Base-by-base conservation (phyloP, 1,140 invertebrate genomes). In the Littorina saxatilis region DNA sequence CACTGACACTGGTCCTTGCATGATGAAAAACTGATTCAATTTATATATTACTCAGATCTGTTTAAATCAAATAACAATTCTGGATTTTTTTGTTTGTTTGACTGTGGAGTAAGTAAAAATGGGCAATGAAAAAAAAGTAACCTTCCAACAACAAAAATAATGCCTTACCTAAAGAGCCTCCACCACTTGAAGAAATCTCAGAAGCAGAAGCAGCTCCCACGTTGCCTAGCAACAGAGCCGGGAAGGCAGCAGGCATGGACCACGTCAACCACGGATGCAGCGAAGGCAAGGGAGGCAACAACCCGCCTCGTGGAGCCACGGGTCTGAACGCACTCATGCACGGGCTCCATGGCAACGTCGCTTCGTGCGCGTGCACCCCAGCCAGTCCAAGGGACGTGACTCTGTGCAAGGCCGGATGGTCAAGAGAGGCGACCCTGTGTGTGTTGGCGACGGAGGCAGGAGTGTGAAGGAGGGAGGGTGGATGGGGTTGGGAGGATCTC, bases 321-420 rank as follows among this genome's bases (percentile, higher is more conserved):
- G 82, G 84, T 40, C 82, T 77, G 76, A 85, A 85, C 1, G 84
- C 84, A 43, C 78, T 80, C 52, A 80, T 55, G 29, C 61, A 72
- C 20, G 61, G 73, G 29, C 75, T 82, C 81, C 81, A 82, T 27
- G 66, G 61, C 27, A 77, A 66, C 32, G 32, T 17, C 35, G 5
- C 35, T 68, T 68, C 35, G 35, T 68, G 66, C 66, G 35, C 32
- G 32, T 68, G 66, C 35, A 68, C 66, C 27, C 61, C 61, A 32
- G 61, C 23, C 32, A 63, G 27, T 27, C 61, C 61, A 32, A 29
- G 27, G 61, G 27, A 27, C 5, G 27, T 32, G 27, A 63, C 9
- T 63, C 61, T 63, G 1, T 32, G 66, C 9, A 68, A 39, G 39
- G 32, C 39, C 20, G 32, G 17, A 15, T 68, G 66, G 2, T 13